These are phyloP conservation scores for Tuberolachnus salignus DNA, from an alignment of 2,888 invertebrate genomes.

Conservation along the genomic window DNA sequence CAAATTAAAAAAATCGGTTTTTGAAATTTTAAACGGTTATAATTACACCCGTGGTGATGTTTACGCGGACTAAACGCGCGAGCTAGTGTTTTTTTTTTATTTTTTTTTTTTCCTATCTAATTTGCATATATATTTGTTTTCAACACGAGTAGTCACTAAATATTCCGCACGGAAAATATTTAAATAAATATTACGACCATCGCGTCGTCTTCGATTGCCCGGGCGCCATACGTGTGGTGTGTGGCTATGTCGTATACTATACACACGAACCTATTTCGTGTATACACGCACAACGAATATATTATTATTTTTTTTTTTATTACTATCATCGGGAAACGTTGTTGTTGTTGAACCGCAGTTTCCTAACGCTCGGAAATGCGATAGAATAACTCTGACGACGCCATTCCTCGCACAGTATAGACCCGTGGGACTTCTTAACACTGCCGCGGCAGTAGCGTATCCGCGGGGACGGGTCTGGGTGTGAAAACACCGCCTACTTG, in stretches of 20 bases:
- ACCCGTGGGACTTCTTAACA: too few relatives aligned
- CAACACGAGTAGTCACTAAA: conserved; percentile 21
- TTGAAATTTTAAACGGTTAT: conserved; percentile 4
- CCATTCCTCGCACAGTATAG: too few relatives aligned
- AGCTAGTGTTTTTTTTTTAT: neutral
- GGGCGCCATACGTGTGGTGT: neutral
- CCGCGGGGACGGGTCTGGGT: too few relatives aligned
- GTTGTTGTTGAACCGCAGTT: too few relatives aligned
- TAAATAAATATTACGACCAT: conserved; percentile 32
- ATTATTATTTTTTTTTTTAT: neutral
- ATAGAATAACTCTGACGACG: too few relatives aligned
- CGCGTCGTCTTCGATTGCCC: neutral
- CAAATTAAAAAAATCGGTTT: conserved; percentile 5
- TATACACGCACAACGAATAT: too few relatives aligned
- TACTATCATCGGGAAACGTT: too few relatives aligned
- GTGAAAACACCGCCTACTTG: too few relatives aligned
- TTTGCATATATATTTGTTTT: conserved; percentile 50
- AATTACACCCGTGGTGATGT: neutral
- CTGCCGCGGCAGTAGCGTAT: too few relatives aligned
- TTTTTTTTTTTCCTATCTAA: neutral
- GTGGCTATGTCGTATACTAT: neutral
- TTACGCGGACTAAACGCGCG: neutral
- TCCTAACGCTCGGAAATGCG: too few relatives aligned
- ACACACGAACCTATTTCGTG: neutral
- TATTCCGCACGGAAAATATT: conserved; percentile 14